Conservation (phyloP, 2,888 invertebrate species). For the Plusia festucae region DNA sequence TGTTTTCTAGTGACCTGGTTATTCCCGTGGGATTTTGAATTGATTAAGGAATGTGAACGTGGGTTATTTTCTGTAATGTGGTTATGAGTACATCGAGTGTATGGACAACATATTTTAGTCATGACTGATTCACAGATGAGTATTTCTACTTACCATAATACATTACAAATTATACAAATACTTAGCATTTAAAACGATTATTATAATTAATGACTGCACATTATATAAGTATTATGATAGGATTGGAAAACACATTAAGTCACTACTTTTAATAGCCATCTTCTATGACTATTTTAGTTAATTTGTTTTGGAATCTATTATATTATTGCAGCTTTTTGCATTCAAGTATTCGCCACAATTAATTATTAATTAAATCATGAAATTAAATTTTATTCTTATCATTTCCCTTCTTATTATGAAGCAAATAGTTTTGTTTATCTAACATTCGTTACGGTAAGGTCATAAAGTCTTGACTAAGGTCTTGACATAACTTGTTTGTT, state of each 20-base stretch:
- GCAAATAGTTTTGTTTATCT: too few relatives aligned
- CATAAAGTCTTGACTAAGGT: too few relatives aligned
- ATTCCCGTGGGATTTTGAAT: slow-evolving; percentile 22
- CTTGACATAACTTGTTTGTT: too few relatives aligned
- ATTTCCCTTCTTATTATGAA: too few relatives aligned
- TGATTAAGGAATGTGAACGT: slow-evolving; percentile 10
- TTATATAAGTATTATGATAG: slow-evolving; percentile 35
- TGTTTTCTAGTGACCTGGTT: slow-evolving; percentile 22
- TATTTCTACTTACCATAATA: slow-evolving; percentile 35
- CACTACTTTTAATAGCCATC: not conserved
- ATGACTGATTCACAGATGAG: slow-evolving; percentile 52
- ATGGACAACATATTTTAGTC: slow-evolving; percentile 45
- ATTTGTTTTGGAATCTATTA: too few relatives aligned
- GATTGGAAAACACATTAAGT: slow-evolving; percentile 13
- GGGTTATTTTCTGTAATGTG: slow-evolving; percentile 14
- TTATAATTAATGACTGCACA: slow-evolving; percentile 40
- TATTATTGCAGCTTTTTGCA: too few relatives aligned
- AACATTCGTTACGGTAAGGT: too few relatives aligned
- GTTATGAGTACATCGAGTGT: slow-evolving; percentile 29
- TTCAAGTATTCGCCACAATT: too few relatives aligned
- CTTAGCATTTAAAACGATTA: slow-evolving; percentile 36
- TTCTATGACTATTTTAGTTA: not conserved
- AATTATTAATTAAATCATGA: too few relatives aligned
- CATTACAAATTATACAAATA: too few relatives aligned
- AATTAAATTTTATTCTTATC: too few relatives aligned